Evolutionary conservation across 1,140 invertebrate genomes (phyloP).

Genomic region (Agrypnia vestita): DNA sequence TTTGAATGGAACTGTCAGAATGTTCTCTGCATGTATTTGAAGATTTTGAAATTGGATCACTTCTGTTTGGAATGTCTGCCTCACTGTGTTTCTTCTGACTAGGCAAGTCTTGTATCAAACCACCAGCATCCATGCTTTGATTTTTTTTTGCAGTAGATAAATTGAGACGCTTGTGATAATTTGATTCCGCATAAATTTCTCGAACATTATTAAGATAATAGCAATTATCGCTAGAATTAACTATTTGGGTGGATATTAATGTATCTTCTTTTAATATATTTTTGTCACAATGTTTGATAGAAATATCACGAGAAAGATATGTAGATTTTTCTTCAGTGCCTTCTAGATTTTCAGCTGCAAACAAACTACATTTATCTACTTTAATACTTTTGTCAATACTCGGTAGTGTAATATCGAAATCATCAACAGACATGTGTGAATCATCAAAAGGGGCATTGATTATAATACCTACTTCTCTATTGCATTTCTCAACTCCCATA

Average conservation of each 20-base stretch:
- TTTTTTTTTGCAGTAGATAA: conserved; percentile 1
- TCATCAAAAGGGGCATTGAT: not conserved
- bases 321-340: no score
- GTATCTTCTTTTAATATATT: no score
- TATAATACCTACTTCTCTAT: no score
- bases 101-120: not conserved
- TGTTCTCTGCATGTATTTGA: conserved; percentile 2
- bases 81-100: not conserved
- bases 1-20: conserved; percentile 22
- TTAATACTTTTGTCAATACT: not conserved
- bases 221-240: no score
- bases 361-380: no score
- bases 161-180: not conserved
- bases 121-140: not conserved
- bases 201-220: no score
- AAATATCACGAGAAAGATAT: no score
- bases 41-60: conserved; percentile 26
- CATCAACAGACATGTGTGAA: conserved; percentile 37
- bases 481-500: no score
- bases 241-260: no score
- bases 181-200: no score
- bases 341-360: no score
- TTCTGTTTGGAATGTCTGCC: not conserved
- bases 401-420: conserved; percentile 1
- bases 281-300: no score